Base-by-base conservation (phyloP, 2,888 invertebrate genomes). In the Physocephala rufipes region DNA sequence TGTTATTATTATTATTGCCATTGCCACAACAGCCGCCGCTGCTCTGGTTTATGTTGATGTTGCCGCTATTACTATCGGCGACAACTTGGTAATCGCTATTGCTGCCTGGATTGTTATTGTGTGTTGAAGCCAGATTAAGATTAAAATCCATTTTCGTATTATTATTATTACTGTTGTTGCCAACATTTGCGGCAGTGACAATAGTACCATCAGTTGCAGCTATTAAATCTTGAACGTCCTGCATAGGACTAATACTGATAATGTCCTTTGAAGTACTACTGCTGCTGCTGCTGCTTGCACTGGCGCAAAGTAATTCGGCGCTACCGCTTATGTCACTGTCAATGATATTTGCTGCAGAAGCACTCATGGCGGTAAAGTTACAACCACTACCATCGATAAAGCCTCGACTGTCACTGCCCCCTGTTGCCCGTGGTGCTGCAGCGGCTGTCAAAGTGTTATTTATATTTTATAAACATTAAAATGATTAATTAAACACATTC, bases 391-490 rank as follows among this genome's bases (percentile, higher is more conserved):
- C 79, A 75, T 78, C 78, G 67, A 78, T 78, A 71, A 78, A 79
- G 69, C 78, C 79, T 67, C 78, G 78, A 21, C 55, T 66, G 28
- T 76, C 72, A 69, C 75, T 71, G 70, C 78, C 79, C 71, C 45
- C 62, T 74, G 63, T 71, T 75, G 72, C 75, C 75, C 71, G 26
- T 2, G 58, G 53, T 74, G 24, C 59, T 66, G 28, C 76, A 73
- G 71, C 76, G 71, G 69, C 78, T 79, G 74, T 79, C 79, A 67
- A 77, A 76, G 74, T 77, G 77, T 72, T 76, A 75, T 76, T 78
- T 80, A 76, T 78, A 79, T 79, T 79, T 79, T 76, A 80, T 80
- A 74, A 79, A 79, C 80, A 79, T 79, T 79, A 79, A 77, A 74
- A 66, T 30, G 53, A 16, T 65, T 51, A 24, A 47, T 21, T 36